Percentiles rank a stretch among this genome's conserved stretches.
Conservation (phyloP, 2,113 vertebrate species). For the Elaphurus davidianus region DNA sequence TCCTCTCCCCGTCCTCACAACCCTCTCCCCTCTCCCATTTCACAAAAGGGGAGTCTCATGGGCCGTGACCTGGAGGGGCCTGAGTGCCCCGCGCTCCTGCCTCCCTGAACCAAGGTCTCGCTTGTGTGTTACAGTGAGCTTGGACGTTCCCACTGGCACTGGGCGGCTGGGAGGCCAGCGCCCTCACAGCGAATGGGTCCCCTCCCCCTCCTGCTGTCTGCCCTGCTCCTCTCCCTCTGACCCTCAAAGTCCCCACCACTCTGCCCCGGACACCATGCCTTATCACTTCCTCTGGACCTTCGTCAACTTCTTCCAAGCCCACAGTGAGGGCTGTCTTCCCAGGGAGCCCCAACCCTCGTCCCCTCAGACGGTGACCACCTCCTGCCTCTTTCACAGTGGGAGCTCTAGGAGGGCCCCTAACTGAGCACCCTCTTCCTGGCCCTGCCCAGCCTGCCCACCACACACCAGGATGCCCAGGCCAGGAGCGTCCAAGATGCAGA, state of each 20-base stretch:
- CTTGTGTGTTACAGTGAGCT: neutral
- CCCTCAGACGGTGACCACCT: rapidly evolving
- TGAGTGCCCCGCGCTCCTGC: neutral
- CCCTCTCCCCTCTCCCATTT: neutral
- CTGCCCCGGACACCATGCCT: neutral
- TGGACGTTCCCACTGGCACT: rapidly evolving
- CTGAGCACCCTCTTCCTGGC: neutral
- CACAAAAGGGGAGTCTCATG: neutral
- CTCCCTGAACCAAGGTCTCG: neutral
- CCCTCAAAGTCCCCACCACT: neutral
- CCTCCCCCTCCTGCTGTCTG: neutral
- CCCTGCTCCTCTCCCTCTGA: too few species aligned
- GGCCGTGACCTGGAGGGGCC: neutral
- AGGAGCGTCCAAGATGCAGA: conserved; percentile 94
- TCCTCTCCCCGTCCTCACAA: rapidly evolving
- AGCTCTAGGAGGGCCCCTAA: neutral
- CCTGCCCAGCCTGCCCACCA: neutral
- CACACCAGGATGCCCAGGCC: conserved; percentile 92
- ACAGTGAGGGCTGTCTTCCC: neutral
- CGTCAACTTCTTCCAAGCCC: neutral
- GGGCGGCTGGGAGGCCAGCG: neutral
- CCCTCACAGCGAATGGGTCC: neutral
- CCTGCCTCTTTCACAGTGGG: neutral
- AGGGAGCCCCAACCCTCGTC: neutral
- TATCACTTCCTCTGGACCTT: neutral